Conservation (phyloP, 2,113 vertebrate genomes). For the Jaculus jaculus region DNA sequence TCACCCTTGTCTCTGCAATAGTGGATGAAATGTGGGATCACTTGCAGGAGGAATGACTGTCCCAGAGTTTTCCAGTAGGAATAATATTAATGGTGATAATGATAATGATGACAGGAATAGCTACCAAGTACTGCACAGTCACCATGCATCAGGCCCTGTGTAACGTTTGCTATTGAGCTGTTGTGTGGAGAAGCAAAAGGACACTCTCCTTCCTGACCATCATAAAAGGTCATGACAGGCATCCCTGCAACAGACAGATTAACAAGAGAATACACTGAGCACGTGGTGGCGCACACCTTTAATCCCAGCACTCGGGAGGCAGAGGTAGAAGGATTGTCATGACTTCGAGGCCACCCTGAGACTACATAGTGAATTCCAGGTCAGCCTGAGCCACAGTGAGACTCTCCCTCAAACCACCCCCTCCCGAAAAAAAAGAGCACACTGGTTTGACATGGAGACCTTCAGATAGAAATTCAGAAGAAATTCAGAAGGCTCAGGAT, state of each 20-base stretch:
- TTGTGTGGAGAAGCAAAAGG: neutral
- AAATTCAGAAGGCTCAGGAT: neutral
- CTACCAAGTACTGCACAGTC: neutral
- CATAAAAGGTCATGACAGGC: neutral
- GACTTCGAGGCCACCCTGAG: too few relatives aligned
- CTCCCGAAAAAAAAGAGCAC: too few relatives aligned
- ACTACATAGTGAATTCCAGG: too few relatives aligned
- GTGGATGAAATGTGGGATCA: neutral
- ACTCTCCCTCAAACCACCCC: too few relatives aligned
- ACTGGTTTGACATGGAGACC: neutral
- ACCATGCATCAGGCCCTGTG: neutral
- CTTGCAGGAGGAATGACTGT: neutral
- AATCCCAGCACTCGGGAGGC: too few relatives aligned
- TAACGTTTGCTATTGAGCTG: constrained; percentile 23
- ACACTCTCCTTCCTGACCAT: neutral
- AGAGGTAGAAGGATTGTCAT: too few relatives aligned
- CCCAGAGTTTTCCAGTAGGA: neutral
- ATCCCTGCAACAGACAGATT: neutral
- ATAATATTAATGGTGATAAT: neutral
- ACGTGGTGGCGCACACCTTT: too few relatives aligned
- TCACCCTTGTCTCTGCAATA: neutral
- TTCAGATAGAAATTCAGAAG: neutral
- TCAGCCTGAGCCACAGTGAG: too few relatives aligned
- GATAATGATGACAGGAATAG: neutral
- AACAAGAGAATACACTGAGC: neutral